These are phyloP conservation scores for Micromys minutus DNA, from an alignment of 2,113 vertebrate genomes.

Conservation along the genomic window DNA sequence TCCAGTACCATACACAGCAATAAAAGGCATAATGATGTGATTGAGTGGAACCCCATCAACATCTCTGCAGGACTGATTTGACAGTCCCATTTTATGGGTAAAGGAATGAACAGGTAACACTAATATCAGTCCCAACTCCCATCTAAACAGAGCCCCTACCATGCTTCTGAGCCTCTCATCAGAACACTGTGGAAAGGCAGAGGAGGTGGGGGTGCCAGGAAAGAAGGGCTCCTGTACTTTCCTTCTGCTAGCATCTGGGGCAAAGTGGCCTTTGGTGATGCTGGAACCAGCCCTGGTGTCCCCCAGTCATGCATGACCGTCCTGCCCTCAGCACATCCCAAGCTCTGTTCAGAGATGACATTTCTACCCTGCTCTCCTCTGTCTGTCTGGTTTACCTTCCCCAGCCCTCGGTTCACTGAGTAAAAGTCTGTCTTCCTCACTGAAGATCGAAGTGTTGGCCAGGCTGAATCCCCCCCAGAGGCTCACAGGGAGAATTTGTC, in stretches of 20 bases:
- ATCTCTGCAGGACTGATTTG: background rate
- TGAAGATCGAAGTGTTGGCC: background rate
- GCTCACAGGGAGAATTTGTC: background rate
- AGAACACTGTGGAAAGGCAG: background rate
- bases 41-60: background rate
- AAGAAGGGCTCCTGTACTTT: accelerated
- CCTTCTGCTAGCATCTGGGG: background rate
- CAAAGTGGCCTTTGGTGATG: background rate
- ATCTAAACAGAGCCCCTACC: background rate
- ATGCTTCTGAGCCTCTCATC: background rate
- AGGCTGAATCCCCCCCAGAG: background rate
- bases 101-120: background rate
- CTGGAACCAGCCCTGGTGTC: background rate
- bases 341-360: background rate
- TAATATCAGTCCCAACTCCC: background rate
- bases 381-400: background rate
- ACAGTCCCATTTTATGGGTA: background rate
- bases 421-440: background rate
- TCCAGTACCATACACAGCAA: background rate
- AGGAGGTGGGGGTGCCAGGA: background rate
- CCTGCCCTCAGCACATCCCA: background rate
- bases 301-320: background rate
- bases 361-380: background rate
- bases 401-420: background rate
- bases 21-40: background rate